These are phyloP conservation scores for Protobothrops mucrosquamatus DNA, from an alignment of 2,113 vertebrate species.

Conservation along the genomic window DNA sequence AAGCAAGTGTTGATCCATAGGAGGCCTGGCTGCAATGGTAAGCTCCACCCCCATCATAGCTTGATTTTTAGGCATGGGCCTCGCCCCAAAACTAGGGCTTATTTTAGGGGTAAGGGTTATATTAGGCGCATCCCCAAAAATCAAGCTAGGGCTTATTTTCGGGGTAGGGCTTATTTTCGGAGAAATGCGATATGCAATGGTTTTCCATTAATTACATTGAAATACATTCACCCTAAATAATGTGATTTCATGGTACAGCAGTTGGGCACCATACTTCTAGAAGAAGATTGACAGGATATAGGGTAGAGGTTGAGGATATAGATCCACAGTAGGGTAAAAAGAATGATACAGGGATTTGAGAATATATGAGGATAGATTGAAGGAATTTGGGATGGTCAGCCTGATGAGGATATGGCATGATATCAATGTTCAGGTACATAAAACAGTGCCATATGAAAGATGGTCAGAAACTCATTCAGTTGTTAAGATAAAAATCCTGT, in stretches of 20 bases:
- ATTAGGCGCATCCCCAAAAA: too few relatives aligned
- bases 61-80: too few relatives aligned
- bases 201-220: slow-evolving; percentile 36
- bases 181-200: slow-evolving; percentile 1
- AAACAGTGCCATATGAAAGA: background rate
- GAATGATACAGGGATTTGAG: background rate
- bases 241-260: slow-evolving; percentile 3
- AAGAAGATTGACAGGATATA: background rate
- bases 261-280: background rate
- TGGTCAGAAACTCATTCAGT: background rate
- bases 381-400: background rate
- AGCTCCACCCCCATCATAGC: too few relatives aligned
- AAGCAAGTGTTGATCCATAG: too few relatives aligned
- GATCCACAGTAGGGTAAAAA: background rate
- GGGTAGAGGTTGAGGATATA: background rate
- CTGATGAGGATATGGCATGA: background rate
- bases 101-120: too few relatives aligned
- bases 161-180: too few relatives aligned
- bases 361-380: background rate
- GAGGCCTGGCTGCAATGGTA: too few relatives aligned
- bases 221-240: slow-evolving; percentile 18
- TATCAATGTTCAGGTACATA: background rate
- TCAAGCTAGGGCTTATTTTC: too few relatives aligned
- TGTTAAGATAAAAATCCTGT: background rate
- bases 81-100: too few relatives aligned